phyloP scores from a whole-genome alignment of 2,797 vertebrate genomes.

The Linurgus olivaceus region DNA sequence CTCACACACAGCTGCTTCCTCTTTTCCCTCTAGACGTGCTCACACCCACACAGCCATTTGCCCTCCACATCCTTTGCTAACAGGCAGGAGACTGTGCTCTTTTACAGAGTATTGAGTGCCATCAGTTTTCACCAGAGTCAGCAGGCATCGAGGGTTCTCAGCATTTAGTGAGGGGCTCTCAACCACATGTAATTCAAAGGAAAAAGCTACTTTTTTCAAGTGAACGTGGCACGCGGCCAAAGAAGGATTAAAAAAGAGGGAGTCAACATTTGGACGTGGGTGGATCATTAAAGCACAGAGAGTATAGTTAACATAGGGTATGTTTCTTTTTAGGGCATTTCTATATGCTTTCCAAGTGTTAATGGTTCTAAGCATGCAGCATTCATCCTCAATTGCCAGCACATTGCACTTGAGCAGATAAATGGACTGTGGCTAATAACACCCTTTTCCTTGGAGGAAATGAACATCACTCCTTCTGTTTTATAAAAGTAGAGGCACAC shows the following conservation, averaged over 20 bases:
- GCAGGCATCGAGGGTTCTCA: slow-evolving; percentile 35
- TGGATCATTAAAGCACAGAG: slow-evolving; percentile 51
- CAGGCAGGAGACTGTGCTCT: slow-evolving; percentile 22
- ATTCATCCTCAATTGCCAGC: not conserved
- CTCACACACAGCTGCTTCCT: slow-evolving; percentile 27
- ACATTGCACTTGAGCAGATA: not conserved
- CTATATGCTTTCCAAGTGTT: slow-evolving; percentile 35
- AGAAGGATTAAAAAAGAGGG: slow-evolving; percentile 44
- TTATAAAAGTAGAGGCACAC: not conserved
- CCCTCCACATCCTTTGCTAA: slow-evolving; percentile 48
- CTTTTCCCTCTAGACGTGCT: slow-evolving; percentile 4
- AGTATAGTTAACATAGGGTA: slow-evolving; percentile 51
- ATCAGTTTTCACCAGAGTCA: slow-evolving; percentile 50
- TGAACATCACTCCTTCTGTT: not conserved
- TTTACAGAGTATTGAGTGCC: slow-evolving; percentile 19
- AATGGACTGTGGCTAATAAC: not conserved
- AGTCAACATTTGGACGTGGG: slow-evolving; percentile 50
- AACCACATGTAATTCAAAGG: not conserved
- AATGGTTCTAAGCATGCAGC: not conserved
- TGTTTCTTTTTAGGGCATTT: slow-evolving; percentile 41
- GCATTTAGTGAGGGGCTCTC: slow-evolving; percentile 21
- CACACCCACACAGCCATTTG: slow-evolving; percentile 59
- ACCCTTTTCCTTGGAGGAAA: not conserved
- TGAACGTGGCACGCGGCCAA: not conserved
- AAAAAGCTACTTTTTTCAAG: slow-evolving; percentile 20